Base-by-base conservation (phyloP, 2,888 invertebrate genomes). In the Pterostichus niger region DNA sequence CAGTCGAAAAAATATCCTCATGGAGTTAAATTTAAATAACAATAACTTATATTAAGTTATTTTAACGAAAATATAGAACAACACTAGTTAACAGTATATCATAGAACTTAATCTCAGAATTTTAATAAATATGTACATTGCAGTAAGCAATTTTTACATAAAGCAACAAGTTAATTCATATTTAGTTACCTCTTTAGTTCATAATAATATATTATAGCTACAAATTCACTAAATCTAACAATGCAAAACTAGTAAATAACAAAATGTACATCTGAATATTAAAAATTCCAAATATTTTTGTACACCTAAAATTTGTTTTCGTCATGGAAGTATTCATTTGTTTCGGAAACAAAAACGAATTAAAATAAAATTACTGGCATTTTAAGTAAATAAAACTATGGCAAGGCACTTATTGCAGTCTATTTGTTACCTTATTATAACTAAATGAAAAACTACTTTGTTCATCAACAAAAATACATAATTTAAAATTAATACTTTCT, bases 301-400 rank as follows among this genome's bases (percentile, higher is more conserved):
- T 77, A 77, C 77, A 80, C 46, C 64, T 61, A 49, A 49, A 59
- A 80, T 80, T 68, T 71, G 56, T 40, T 59, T 56, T 80, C 52
- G 80, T 71, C 80, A 71, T 80, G 80, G 71, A 80, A 80, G 80
- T 17, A 64, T 24, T 79, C 11, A 46, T 64, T 79, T 17, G 24
- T 24, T 24, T 24, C 24, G 24, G 24, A 1, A 24, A 24, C 24
- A 24, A 24, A 24, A 78, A 44, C 49, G 59, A 77, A 77, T 61
- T 78, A 78, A 46, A 77, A 61, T 73, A 73, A 56, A 56, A 56
- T 56, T 56, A 17, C 17, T 56, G 24, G 56, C 49, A 71, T 44
- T 64, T 79, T 79, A 79, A 81, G 75, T 49, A 75, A 82, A 82
- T 82, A 82, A 82, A 82, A 75, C n/a, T 81, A 82, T 82, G 82